These are phyloP conservation scores for Galerucella calmariensis DNA, from an alignment of 2,888 invertebrate species.

Conservation along the genomic window DNA sequence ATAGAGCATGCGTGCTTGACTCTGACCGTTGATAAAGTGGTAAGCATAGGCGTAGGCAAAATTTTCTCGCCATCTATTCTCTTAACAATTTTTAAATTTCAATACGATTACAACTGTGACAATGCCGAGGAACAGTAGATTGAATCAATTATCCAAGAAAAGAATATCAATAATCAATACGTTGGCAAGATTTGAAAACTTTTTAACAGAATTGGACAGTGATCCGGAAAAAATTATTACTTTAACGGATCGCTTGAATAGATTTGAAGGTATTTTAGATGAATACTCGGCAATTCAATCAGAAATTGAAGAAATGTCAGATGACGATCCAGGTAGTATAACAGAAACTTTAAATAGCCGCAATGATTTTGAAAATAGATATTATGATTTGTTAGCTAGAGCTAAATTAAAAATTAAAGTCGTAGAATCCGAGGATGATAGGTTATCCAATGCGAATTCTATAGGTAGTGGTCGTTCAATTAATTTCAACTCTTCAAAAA, in stretches of 20 bases:
- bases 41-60: background rate
- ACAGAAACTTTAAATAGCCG: background rate
- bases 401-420: conserved; percentile 7
- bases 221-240: background rate
- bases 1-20: background rate
- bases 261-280: conserved; percentile 15
- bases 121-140: background rate
- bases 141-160: background rate
- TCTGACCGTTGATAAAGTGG: conserved; percentile 4
- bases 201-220: conserved; percentile 9
- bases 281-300: conserved; percentile 7
- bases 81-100: conserved; percentile 2
- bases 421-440: background rate
- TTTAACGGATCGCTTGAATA: conserved; percentile 3
- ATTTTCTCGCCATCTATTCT: background rate
- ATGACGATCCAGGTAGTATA: conserved; percentile 11
- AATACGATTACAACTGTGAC: background rate
- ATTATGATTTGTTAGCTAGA: conserved; percentile 15
- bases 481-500: conserved; percentile 16
- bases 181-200: conserved; percentile 12
- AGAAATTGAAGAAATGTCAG: conserved; percentile 12
- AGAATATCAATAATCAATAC: conserved; percentile 2
- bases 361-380: conserved; percentile 17
- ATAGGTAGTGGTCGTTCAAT: background rate
- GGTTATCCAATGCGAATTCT: background rate